phyloP scores from a whole-genome alignment of 2,113 vertebrate genomes.

The Lynx canadensis region DNA sequence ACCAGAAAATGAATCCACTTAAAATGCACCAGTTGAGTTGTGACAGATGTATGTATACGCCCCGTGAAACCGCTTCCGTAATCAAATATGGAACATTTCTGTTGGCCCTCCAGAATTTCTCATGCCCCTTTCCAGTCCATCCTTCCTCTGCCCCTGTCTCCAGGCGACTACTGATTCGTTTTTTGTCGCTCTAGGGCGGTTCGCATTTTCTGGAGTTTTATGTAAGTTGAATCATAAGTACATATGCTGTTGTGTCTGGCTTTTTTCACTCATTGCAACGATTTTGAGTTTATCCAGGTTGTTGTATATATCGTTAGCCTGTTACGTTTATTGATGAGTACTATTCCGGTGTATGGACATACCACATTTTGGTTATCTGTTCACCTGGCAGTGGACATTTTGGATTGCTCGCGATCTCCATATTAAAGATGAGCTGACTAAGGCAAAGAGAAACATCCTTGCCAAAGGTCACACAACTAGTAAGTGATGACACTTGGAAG shows the following conservation, averaged over 20 bases:
- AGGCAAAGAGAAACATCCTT: neutral
- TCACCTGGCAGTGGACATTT: neutral
- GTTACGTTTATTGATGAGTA: neutral
- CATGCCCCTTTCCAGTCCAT: neutral
- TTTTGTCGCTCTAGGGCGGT: neutral
- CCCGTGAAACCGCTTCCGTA: neutral
- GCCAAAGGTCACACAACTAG: neutral
- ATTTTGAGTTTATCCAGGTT: neutral
- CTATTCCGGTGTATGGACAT: neutral
- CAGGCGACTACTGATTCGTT: neutral
- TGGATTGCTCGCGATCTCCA: neutral
- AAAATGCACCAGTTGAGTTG: neutral
- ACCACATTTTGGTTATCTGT: neutral
- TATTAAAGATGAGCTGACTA: constrained; percentile 16
- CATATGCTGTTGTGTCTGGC: neutral
- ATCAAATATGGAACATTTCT: neutral
- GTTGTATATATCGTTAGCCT: neutral
- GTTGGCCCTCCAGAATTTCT: neutral
- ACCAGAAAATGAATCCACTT: neutral
- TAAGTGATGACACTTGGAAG: neutral
- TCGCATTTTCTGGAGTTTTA: constrained; percentile 7
- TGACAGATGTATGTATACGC: neutral
- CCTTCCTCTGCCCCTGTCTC: neutral
- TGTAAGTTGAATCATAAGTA: neutral
- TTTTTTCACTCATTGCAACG: neutral